Conservation (phyloP, 2,797 vertebrate genomes). For the Aselliscus stoliczkanus region DNA sequence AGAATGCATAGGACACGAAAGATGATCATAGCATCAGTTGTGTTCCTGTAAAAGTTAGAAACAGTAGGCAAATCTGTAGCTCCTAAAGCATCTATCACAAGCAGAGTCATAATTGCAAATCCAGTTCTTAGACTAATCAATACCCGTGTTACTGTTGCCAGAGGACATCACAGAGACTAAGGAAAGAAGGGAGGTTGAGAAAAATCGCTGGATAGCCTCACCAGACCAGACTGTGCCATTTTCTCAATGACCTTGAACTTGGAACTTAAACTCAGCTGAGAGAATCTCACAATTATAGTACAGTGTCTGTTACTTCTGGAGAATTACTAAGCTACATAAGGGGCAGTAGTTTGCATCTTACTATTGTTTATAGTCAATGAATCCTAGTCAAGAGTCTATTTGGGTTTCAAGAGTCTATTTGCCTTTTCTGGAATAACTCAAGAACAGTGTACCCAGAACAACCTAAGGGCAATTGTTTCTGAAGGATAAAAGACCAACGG, state of each 20-base stretch:
- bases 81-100: background rate
- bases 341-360: background rate
- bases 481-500: background rate
- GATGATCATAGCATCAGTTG: background rate
- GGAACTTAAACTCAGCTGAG: background rate
- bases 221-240: background rate
- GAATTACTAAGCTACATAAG: background rate
- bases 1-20: background rate
- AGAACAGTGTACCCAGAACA: background rate
- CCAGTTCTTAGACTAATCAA: background rate
- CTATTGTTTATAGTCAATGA: background rate
- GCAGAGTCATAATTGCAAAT: background rate
- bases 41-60: background rate
- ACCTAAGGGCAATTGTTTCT: background rate
- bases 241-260: background rate
- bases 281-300: background rate
- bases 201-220: background rate
- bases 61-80: background rate
- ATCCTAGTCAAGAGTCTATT: background rate
- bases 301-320: background rate
- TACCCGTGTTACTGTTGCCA: background rate
- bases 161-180: background rate
- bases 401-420: background rate
- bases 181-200: background rate
- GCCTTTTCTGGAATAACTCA: background rate